Conservation (phyloP, 2,113 vertebrate genomes). For the Bagarius yarrelli region DNA sequence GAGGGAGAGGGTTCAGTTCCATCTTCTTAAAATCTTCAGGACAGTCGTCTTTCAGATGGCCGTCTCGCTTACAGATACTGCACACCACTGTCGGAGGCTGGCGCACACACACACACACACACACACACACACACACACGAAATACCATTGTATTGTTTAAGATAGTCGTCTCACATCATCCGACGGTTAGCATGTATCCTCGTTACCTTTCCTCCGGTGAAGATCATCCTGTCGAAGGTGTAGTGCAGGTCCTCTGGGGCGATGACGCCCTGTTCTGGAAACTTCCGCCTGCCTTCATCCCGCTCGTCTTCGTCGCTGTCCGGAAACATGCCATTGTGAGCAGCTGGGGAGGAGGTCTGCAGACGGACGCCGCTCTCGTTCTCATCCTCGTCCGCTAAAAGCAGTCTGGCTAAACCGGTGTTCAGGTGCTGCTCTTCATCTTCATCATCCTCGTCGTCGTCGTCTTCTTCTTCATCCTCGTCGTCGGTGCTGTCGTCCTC, state of each 20-base stretch:
- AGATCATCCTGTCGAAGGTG: constrained; percentile 92
- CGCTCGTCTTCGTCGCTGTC: constrained; percentile 61
- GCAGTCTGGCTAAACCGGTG: constrained; percentile 8
- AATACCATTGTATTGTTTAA: too few relatives aligned
- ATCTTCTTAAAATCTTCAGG: constrained; percentile 99
- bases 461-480: constrained; percentile 40
- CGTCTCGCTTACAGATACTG: constrained; percentile 98
- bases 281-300: constrained; percentile 63
- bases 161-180: background rate
- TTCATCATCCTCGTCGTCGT: constrained; percentile 13
- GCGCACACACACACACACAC: background rate
- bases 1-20: constrained; percentile 89
- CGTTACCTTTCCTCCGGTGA: constrained; percentile 93
- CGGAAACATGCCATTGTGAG: constrained; percentile 66
- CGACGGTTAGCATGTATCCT: background rate
- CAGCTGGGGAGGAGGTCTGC: constrained; percentile 46
- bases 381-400: constrained; percentile 36
- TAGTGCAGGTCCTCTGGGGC: constrained; percentile 83
- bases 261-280: constrained; percentile 64
- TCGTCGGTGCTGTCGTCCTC: constrained; percentile 32
- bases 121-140: background rate
- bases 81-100: constrained; percentile 97
- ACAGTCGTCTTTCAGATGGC: constrained; percentile 95
- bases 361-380: constrained; percentile 32
- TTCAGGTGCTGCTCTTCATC: constrained; percentile 35